phyloP scores from a whole-genome alignment of 2,113 vertebrate genomes.

The Gymnobelideus leadbeateri region DNA sequence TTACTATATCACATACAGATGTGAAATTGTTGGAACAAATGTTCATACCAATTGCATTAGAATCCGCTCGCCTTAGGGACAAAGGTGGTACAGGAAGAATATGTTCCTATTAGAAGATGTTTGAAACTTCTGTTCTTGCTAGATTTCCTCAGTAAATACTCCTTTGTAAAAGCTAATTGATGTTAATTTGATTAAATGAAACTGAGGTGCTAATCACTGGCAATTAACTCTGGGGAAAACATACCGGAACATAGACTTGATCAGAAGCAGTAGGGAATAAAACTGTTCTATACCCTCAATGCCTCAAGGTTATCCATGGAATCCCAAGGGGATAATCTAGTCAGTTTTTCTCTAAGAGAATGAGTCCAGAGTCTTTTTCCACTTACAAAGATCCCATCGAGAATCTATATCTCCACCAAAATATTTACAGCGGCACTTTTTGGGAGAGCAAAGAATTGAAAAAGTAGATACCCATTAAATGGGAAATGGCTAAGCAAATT shows the following conservation, averaged over 20 bases:
- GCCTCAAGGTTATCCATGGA: neutral
- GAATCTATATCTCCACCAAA: neutral
- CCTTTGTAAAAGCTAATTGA: neutral
- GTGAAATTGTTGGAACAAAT: neutral
- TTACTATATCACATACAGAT: neutral
- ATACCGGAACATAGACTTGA: neutral
- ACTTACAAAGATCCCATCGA: neutral
- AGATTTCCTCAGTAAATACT: neutral
- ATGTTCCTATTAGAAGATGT: neutral
- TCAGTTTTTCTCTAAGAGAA: neutral
- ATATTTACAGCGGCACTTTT: neutral
- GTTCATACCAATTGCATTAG: neutral
- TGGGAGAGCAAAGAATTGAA: neutral
- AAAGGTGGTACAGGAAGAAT: neutral
- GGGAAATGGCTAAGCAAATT: neutral
- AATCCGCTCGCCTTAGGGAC: neutral
- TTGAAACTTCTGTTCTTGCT: neutral
- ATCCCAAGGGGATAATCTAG: neutral
- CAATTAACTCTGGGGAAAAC: neutral
- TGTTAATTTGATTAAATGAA: neutral
- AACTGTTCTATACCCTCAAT: neutral
- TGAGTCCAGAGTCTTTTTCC: neutral
- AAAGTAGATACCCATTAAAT: neutral
- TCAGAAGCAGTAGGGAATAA: neutral
- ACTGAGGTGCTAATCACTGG: neutral